Conservation (phyloP, 2,113 vertebrate genomes). For the Casuarius casuarius region DNA sequence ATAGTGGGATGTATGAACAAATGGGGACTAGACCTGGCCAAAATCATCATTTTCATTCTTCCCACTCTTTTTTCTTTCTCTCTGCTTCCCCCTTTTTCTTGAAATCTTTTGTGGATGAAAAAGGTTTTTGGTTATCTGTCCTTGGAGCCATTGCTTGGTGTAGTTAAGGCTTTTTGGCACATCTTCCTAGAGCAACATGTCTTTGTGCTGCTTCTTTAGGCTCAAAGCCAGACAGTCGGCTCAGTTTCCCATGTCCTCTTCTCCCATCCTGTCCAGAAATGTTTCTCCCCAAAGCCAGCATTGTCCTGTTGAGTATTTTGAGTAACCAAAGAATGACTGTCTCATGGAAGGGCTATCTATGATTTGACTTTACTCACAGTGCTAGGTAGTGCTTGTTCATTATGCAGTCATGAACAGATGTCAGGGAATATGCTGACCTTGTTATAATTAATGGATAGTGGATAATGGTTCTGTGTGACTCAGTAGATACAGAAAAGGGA, state of each 20-base stretch:
- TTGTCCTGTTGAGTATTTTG: background rate
- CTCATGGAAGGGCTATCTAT: background rate
- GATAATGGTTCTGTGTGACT: slow-evolving; percentile 72
- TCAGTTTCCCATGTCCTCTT: background rate
- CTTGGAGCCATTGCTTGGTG: background rate
- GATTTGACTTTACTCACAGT: background rate
- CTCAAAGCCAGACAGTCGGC: background rate
- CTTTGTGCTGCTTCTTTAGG: background rate
- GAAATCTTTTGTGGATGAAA: background rate
- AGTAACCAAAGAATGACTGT: background rate
- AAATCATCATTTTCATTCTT: background rate
- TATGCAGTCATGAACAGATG: slow-evolving; percentile 54
- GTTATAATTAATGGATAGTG: slow-evolving; percentile 74
- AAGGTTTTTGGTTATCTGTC: background rate
- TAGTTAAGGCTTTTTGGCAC: background rate
- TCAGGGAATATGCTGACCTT: slow-evolving; percentile 69
- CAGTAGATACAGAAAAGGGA: slow-evolving; percentile 65
- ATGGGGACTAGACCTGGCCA: background rate
- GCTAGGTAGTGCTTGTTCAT: slow-evolving; percentile 38
- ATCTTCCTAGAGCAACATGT: background rate
- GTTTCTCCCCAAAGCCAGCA: background rate
- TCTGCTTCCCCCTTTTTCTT: background rate
- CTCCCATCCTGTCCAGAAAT: background rate
- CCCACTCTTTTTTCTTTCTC: background rate
- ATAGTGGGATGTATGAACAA: background rate